Conservation (phyloP, 2,888 invertebrate genomes). For the Melipona bicolor region DNA sequence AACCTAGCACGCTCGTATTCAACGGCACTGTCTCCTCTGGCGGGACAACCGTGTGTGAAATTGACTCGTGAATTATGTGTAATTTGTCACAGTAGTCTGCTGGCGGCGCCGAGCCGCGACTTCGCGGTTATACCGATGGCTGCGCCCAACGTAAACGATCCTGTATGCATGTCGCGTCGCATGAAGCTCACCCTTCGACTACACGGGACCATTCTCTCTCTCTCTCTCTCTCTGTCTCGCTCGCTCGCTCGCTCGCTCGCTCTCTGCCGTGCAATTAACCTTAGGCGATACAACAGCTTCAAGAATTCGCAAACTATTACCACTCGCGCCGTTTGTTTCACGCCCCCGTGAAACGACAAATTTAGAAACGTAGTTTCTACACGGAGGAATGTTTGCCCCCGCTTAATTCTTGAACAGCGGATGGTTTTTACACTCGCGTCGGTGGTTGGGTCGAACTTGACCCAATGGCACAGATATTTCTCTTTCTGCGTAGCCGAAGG, state of each 20-base stretch:
- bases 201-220: too few relatives aligned
- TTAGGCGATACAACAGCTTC: conserved; percentile 7
- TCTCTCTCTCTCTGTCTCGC: too few relatives aligned
- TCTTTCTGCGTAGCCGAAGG: too few relatives aligned
- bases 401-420: too few relatives aligned
- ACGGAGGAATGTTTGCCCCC: too few relatives aligned
- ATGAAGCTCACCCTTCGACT: conserved; percentile 46
- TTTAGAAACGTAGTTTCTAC: background rate
- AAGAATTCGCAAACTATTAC: conserved; percentile 17
- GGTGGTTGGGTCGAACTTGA: too few relatives aligned
- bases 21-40: conserved; percentile 56
- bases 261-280: conserved; percentile 18
- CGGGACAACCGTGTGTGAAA: conserved; percentile 78
- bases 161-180: conserved; percentile 44
- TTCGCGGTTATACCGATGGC: conserved; percentile 71
- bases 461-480: too few relatives aligned
- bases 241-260: too few relatives aligned
- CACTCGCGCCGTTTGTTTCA: too few relatives aligned
- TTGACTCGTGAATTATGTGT: conserved; percentile 80
- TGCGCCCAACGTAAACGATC: conserved; percentile 55
- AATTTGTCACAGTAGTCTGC: conserved; percentile 78
- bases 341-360: background rate
- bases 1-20: conserved; percentile 56
- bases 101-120: conserved; percentile 68
- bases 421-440: too few relatives aligned